A percentile compares a stretch with the other conserved stretches of the same genome.
Evolutionary conservation across 35 echinoderm and acorn worm genomes (phyloP).

Genomic region (Ophiothrix spiculata): DNA sequence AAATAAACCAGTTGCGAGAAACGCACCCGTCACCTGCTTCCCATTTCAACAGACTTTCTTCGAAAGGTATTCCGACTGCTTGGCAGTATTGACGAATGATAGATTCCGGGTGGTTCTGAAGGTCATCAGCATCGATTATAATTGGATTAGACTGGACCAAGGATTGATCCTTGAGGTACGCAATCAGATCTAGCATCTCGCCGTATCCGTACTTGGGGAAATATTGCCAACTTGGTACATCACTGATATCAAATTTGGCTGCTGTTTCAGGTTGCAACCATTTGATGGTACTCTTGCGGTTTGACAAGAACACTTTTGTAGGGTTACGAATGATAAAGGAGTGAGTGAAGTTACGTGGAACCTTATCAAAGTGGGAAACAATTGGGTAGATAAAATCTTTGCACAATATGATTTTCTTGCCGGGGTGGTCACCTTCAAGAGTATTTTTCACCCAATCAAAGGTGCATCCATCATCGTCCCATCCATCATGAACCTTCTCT

Average conservation of each 20-base stretch:
- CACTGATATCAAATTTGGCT: background rate
- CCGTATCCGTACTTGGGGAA: background rate
- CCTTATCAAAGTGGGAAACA: slow-evolving; percentile 7
- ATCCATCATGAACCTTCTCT: background rate
- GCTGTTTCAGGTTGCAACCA: background rate
- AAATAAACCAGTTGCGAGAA: background rate
- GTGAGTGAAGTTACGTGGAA: slow-evolving; percentile 35
- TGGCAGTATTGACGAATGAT: slow-evolving; percentile 46
- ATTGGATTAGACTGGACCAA: slow-evolving; percentile 21
- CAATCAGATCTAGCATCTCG: slow-evolving; percentile 1
- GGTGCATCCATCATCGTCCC: slow-evolving; percentile 23
- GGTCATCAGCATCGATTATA: slow-evolving; percentile 48
- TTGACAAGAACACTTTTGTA: slow-evolving; percentile 3
- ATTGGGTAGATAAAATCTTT: slow-evolving; percentile 41
- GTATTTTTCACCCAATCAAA: slow-evolving; percentile 33
- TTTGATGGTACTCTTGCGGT: background rate
- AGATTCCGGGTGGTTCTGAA: slow-evolving; percentile 9
- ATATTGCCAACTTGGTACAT: background rate
- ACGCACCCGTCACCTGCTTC: slow-evolving; percentile 20
- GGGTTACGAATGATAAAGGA: slow-evolving; percentile 51
- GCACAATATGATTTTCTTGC: slow-evolving; percentile 26
- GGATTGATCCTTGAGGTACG: slow-evolving; percentile 16
- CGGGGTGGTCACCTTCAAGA: slow-evolving; percentile 26
- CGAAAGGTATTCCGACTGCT: slow-evolving; percentile 18
- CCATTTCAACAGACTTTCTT: slow-evolving; percentile 26